These are phyloP conservation scores for Symphodus melops DNA, from an alignment of 2,113 vertebrate genomes.

Conservation along the genomic window DNA sequence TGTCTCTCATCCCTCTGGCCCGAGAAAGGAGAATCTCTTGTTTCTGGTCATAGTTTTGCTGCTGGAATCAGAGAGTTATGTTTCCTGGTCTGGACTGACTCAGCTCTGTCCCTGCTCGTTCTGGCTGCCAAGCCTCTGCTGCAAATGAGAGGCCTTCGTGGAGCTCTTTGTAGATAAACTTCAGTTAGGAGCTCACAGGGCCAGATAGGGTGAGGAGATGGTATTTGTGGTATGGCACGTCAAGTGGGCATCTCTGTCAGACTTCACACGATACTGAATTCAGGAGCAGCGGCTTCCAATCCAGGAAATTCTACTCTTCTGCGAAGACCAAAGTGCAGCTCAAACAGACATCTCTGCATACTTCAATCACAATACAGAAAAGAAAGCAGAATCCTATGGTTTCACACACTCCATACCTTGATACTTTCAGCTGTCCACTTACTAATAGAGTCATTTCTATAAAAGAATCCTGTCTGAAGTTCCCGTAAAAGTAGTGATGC, in stretches of 20 bases:
- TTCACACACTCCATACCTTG: neutral
- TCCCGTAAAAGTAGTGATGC: no score
- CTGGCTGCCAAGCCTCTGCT: slow-evolving; percentile 56
- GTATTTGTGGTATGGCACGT: slow-evolving; percentile 76
- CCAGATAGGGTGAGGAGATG: slow-evolving; percentile 62
- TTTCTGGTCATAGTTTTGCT: slow-evolving; percentile 60
- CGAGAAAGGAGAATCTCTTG: slow-evolving; percentile 34
- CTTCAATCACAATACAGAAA: slow-evolving; percentile 1
- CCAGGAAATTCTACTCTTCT: slow-evolving; percentile 19
- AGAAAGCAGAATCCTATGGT: no score
- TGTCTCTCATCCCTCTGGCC: slow-evolving; percentile 66
- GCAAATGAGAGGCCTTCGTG: slow-evolving; percentile 66
- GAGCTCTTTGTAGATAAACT: slow-evolving; percentile 69
- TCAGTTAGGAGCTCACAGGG: slow-evolving; percentile 39
- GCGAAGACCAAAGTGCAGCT: slow-evolving; percentile 13
- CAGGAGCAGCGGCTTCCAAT: slow-evolving; percentile 24
- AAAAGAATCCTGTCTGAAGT: no score
- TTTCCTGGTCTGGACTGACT: slow-evolving; percentile 57
- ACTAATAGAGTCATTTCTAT: no score
- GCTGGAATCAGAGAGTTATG: slow-evolving; percentile 60
- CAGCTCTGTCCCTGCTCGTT: slow-evolving; percentile 45
- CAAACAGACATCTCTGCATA: neutral
- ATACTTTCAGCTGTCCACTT: neutral
- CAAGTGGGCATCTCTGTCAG: slow-evolving; percentile 63
- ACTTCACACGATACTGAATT: slow-evolving; percentile 52